Percentiles rank a stretch among this genome's conserved stretches.
Conservation (phyloP, 2,797 vertebrate genomes). For the Sus cebifrons region DNA sequence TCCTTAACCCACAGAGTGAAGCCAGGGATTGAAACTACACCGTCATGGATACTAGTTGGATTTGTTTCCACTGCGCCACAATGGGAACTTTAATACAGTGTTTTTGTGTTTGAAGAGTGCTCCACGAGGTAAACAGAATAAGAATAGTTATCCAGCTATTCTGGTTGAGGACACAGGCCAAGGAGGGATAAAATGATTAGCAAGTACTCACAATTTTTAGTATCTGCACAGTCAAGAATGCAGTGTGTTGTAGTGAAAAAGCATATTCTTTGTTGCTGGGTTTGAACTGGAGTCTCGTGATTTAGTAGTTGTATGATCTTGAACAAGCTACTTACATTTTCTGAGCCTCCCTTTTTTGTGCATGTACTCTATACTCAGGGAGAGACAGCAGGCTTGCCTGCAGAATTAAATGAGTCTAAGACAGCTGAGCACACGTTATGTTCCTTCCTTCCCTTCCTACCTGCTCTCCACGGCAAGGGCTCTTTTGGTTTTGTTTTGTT, state of each 20-base stretch:
- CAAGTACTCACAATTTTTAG: conserved; percentile 43
- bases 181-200: conserved; percentile 52
- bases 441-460: conserved; percentile 44
- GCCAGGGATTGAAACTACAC: too few species aligned
- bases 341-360: background rate
- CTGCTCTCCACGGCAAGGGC: background rate
- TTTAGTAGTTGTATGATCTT: conserved; percentile 42
- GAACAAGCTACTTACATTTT: conserved; percentile 35
- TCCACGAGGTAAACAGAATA: conserved; percentile 45
- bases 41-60: too few species aligned
- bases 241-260: conserved; percentile 4
- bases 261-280: background rate
- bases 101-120: conserved; percentile 54
- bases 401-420: background rate
- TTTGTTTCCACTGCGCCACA: too few species aligned
- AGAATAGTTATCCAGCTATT: conserved; percentile 50
- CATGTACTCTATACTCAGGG: background rate
- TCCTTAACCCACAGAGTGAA: too few species aligned
- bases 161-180: conserved; percentile 65
- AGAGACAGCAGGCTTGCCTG: background rate
- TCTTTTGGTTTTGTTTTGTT: background rate
- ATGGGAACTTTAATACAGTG: background rate
- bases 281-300: conserved; percentile 36
- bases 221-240: conserved; percentile 33
- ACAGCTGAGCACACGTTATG: background rate